Base-by-base conservation (phyloP, 1,140 invertebrate genomes). In the Drosophila simulans region DNA sequence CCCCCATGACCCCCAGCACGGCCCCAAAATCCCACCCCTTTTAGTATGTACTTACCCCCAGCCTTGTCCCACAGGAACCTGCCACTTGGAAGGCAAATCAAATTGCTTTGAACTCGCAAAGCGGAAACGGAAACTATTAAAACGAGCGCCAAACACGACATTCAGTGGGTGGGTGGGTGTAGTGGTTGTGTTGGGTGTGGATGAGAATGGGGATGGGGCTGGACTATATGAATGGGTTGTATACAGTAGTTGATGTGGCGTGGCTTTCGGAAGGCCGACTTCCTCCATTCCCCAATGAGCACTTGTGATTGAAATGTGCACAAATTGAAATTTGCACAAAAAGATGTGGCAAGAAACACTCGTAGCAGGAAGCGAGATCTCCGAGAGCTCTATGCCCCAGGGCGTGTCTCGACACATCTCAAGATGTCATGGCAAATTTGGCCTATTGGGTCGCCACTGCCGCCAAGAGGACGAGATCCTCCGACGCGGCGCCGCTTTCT, bases 91-190 rank as follows among this genome's bases (percentile, higher is more conserved):
- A 84, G 71, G 82, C 80, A 84, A 77, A 80, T 84, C 76, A 83
- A 84, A 84, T 84, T 84, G 76, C 80, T 86, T 86, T 88, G 75
- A 86, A 86, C 78, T 88, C 77, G 66, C 83, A 79, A 77, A 80
- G 76, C 83, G 83, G 83, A 88, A 88, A 75, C 84, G 84, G 83
- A 89, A 88, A 89, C 83, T 88, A 89, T 88, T 88, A 88, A 88
- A 84, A 88, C 80, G 83, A 88, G 83, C 84, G 72, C 80, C 80
- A 88, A 89, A 88, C 79, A 72, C 46, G 62, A 71, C 46, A 17
- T 63, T 48, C 11, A 17, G 52, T 40, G 45, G 51, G 37, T 34
- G 63, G 63, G 17, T 11, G 40, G 58, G 46, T 37, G 35, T 10
- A 12, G 20, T 22, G 20, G 20, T 22, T 37, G 35, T 37, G 27